Evolutionary conservation across 2,888 invertebrate species (phyloP).

Genomic region (Tiliacea aurago): DNA sequence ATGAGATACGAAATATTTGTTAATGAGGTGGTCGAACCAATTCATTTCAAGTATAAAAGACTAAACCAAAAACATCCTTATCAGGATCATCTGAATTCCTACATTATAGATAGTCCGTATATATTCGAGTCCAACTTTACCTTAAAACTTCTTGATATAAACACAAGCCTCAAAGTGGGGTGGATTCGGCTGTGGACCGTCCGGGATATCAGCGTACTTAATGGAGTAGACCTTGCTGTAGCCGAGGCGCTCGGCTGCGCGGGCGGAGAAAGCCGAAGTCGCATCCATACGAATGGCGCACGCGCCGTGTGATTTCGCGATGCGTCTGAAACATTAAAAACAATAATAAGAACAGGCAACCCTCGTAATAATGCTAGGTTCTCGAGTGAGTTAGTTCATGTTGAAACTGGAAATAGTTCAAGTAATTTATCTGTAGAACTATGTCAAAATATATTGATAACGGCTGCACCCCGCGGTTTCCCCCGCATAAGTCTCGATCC

Average conservation of each 20-base stretch:
- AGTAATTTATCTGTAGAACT: not conserved
- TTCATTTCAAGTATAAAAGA: not conserved
- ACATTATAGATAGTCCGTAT: too few species aligned
- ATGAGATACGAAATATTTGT: not conserved
- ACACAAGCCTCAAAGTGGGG: slow-evolving; percentile 92
- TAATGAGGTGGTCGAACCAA: not conserved
- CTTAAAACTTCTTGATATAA: slow-evolving; percentile 89
- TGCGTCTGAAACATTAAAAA: slow-evolving; percentile 69
- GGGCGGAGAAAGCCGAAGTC: slow-evolving; percentile 94
- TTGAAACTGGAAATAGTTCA: not conserved
- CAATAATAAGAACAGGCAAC: not conserved
- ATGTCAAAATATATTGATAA: not conserved
- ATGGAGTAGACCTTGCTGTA: slow-evolving; percentile 93
- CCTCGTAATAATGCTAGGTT: not conserved
- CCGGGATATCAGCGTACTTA: slow-evolving; percentile 91
- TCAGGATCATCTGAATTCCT: too few species aligned
- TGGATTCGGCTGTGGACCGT: slow-evolving; percentile 90
- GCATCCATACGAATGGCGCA: slow-evolving; percentile 93
- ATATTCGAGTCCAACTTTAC: slow-evolving; percentile 50
- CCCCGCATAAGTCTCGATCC: too few species aligned
- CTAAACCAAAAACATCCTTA: not conserved
- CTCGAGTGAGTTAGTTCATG: too few species aligned
- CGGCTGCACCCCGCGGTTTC: too few species aligned
- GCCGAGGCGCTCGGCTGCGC: slow-evolving; percentile 93
- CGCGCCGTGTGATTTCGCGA: slow-evolving; percentile 90